Evolutionary conservation across 2,113 vertebrate species (phyloP).

Genomic region (Phyllopteryx taeniolatus): DNA sequence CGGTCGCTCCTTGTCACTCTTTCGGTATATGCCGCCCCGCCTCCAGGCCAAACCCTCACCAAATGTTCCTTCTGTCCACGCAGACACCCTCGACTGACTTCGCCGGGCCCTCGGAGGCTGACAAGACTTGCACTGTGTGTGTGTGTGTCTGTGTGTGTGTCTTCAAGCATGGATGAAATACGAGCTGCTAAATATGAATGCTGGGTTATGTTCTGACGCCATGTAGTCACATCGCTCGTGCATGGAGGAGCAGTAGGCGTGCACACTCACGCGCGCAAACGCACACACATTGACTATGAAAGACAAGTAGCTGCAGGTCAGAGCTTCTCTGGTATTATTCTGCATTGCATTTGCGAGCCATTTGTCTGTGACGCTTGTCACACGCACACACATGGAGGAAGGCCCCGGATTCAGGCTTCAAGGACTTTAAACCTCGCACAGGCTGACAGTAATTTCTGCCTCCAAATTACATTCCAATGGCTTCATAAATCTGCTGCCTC

Average conservation of each 20-base stretch:
- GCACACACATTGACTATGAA: slow-evolving; percentile 22
- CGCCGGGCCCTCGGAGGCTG: slow-evolving; percentile 58
- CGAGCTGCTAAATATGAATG: slow-evolving; percentile 68
- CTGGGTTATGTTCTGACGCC: slow-evolving; percentile 49
- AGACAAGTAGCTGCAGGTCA: slow-evolving; percentile 36
- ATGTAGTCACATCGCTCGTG: slow-evolving; percentile 45
- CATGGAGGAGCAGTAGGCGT: slow-evolving; percentile 20
- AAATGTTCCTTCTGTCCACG: slow-evolving; percentile 43
- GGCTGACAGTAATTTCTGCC: slow-evolving; percentile 78
- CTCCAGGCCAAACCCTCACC: slow-evolving; percentile 52
- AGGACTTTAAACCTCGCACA: slow-evolving; percentile 73
- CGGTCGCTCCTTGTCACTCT: slow-evolving; percentile 38
- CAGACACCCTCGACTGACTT: slow-evolving; percentile 56
- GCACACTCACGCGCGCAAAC: background rate
- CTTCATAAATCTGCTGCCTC: slow-evolving; percentile 78
- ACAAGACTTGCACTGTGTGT: slow-evolving; percentile 44
- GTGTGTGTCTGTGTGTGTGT: slow-evolving; percentile 28
- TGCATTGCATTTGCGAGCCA: slow-evolving; percentile 56
- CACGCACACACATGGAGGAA: slow-evolving; percentile 33
- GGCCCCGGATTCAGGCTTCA: slow-evolving; percentile 68
- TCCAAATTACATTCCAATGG: slow-evolving; percentile 80
- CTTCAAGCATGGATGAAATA: slow-evolving; percentile 60
- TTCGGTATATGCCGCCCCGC: slow-evolving; percentile 41
- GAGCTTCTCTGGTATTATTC: slow-evolving; percentile 52
- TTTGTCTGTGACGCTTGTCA: slow-evolving; percentile 52